phyloP scores from a whole-genome alignment of 2,888 invertebrate genomes.

The Tolmerus cingulatus region DNA sequence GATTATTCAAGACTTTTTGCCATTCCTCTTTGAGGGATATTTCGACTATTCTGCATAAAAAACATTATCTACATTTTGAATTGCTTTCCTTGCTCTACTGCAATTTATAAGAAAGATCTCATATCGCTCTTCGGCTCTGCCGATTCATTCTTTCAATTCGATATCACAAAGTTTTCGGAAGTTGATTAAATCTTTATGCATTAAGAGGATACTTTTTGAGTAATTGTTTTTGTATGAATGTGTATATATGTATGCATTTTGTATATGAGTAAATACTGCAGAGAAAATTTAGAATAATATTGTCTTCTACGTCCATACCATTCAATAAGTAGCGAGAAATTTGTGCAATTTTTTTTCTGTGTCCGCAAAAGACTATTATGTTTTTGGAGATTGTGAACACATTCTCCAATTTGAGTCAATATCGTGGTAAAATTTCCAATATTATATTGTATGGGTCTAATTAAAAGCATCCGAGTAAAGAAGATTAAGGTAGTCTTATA shows the following conservation, averaged over 20 bases:
- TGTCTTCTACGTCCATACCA: not conserved
- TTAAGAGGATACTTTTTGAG: constrained; percentile 19
- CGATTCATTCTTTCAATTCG: not conserved
- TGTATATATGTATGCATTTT: constrained; percentile 6
- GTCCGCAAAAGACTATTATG: too few relatives aligned
- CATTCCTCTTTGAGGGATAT: not conserved
- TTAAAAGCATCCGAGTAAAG: too few relatives aligned
- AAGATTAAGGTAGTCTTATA: too few relatives aligned
- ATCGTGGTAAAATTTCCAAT: too few relatives aligned
- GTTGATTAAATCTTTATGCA: constrained; percentile 10
- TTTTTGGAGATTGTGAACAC: too few relatives aligned
- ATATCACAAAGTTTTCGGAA: constrained; percentile 4
- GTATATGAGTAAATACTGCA: not conserved
- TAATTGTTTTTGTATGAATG: constrained; percentile 3
- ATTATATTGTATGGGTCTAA: too few relatives aligned
- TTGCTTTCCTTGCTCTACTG: not conserved
- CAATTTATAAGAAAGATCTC: not conserved
- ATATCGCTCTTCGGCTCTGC: not conserved
- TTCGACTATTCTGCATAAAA: not conserved
- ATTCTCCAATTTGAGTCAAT: too few relatives aligned
- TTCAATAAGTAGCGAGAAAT: not conserved
- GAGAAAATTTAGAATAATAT: not conserved
- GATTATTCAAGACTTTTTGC: not conserved
- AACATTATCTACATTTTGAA: not conserved
- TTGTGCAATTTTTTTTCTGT: not conserved